Conservation (phyloP, 2,888 invertebrate species). For the Drosophila phalerata region DNA sequence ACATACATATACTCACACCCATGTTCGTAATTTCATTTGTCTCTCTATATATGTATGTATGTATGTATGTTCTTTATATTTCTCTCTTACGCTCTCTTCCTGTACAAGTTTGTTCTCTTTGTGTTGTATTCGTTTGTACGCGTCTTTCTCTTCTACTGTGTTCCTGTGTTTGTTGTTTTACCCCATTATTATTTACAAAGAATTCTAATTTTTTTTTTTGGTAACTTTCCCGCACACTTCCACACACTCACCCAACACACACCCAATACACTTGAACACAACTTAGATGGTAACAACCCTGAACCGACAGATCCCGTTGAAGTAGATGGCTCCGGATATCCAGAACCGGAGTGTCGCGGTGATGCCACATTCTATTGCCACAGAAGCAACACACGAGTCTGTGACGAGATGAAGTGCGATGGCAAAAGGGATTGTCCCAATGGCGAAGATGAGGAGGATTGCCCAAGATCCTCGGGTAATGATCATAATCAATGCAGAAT, state of each 20-base stretch:
- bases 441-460: slow-evolving; percentile 84
- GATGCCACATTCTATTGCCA: slow-evolving; percentile 80
- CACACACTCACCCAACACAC: slow-evolving; percentile 15
- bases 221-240: slow-evolving; percentile 12
- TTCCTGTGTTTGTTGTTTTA: slow-evolving; percentile 20
- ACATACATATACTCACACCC: not conserved
- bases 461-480: slow-evolving; percentile 58
- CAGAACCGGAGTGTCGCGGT: slow-evolving; percentile 76
- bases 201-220: slow-evolving; percentile 33
- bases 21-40: not conserved
- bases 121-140: not conserved
- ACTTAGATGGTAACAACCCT: slow-evolving; percentile 31
- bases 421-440: slow-evolving; percentile 79
- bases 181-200: slow-evolving; percentile 17
- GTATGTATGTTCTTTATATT: not conserved
- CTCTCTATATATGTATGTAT: not conserved
- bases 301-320: slow-evolving; percentile 22
- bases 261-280: slow-evolving; percentile 10
- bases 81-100: too few species aligned
- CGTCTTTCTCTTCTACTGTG: not conserved
- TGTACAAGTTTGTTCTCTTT: slow-evolving; percentile 2
- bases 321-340: slow-evolving; percentile 63
- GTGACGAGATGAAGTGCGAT: slow-evolving; percentile 83
- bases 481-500: slow-evolving; percentile 7
- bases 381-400: slow-evolving; percentile 71